These are phyloP conservation scores for Proctacanthus coquilletti DNA, from an alignment of 1,140 invertebrate genomes.

Conservation along the genomic window DNA sequence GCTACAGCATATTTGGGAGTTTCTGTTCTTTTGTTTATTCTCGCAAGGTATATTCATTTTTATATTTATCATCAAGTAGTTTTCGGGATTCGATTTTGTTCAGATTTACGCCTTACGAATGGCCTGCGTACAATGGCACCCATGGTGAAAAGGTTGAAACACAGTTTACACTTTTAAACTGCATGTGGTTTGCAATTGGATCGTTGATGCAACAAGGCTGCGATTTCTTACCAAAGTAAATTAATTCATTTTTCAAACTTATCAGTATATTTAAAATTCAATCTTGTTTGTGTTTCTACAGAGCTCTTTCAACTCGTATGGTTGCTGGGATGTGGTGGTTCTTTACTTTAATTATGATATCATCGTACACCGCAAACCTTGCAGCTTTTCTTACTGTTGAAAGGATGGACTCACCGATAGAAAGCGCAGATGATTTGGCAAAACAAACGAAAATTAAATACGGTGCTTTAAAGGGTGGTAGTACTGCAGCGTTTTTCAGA, in stretches of 20 bases:
- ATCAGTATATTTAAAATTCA: neutral
- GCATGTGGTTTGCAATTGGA: slow-evolving; percentile 90
- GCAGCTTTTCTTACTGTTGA: slow-evolving; percentile 95
- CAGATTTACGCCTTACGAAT: slow-evolving; percentile 87
- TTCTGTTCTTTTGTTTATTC: slow-evolving; percentile 79
- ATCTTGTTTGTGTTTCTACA: slow-evolving; percentile 28
- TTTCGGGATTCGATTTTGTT: neutral
- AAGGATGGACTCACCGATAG: slow-evolving; percentile 89
- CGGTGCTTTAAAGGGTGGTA: slow-evolving; percentile 81
- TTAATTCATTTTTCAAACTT: slow-evolving; percentile 9
- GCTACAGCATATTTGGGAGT: slow-evolving; percentile 85
- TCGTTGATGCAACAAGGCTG: slow-evolving; percentile 87
- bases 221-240: slow-evolving; percentile 83
- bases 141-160: slow-evolving; percentile 71
- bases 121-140: slow-evolving; percentile 75
- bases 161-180: slow-evolving; percentile 82
- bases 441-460: slow-evolving; percentile 96
- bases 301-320: slow-evolving; percentile 74
- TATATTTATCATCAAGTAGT: neutral
- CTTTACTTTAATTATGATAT: slow-evolving; percentile 96
- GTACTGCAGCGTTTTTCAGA: slow-evolving; percentile 82
- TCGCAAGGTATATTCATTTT: slow-evolving; percentile 62
- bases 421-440: slow-evolving; percentile 87
- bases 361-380: slow-evolving; percentile 93
- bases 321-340: slow-evolving; percentile 95